A percentile compares a stretch with the other conserved stretches of the same genome.
phyloP scores from a whole-genome alignment of 2,888 invertebrate genomes.

The Vesta saturnalis region DNA sequence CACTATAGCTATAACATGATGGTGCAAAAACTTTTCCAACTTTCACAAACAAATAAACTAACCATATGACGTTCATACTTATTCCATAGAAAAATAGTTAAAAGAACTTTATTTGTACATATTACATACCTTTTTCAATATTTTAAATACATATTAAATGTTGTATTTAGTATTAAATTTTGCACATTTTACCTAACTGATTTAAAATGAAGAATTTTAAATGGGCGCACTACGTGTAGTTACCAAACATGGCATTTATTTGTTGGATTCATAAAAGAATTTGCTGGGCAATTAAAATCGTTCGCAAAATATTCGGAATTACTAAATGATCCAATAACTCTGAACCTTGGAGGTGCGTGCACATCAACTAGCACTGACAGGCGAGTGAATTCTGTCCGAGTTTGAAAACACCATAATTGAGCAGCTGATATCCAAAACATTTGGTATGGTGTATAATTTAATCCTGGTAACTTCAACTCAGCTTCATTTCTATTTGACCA shows the following conservation, averaged over 20 bases:
- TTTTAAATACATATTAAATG: no score
- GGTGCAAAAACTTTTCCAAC: no score
- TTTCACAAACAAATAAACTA: no score
- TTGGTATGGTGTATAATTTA: conserved; percentile 71
- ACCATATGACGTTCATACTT: no score
- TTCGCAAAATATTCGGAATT: conserved; percentile 66
- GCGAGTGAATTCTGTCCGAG: conserved; percentile 69
- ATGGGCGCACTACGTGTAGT: no score
- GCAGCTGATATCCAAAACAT: conserved; percentile 74
- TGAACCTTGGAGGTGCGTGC: conserved; percentile 70
- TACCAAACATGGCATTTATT: conserved; percentile 69
- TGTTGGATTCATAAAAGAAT: conserved; percentile 66
- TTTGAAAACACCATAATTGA: conserved; percentile 85
- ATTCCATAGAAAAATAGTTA: no score
- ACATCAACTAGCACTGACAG: conserved; percentile 78
- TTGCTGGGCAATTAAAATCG: conserved; percentile 66
- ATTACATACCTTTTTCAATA: no score
- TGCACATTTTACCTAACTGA: no score
- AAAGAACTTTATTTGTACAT: no score
- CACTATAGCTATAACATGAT: no score
- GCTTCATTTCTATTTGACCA: conserved; percentile 73
- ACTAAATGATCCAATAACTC: conserved; percentile 67
- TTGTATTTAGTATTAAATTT: no score
- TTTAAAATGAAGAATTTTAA: no score
- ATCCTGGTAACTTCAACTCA: conserved; percentile 75